A percentile compares a stretch with the other conserved stretches of the same genome.
Conservation (phyloP, 92 coral and sea anemone species). For the Palythoa grandis region DNA sequence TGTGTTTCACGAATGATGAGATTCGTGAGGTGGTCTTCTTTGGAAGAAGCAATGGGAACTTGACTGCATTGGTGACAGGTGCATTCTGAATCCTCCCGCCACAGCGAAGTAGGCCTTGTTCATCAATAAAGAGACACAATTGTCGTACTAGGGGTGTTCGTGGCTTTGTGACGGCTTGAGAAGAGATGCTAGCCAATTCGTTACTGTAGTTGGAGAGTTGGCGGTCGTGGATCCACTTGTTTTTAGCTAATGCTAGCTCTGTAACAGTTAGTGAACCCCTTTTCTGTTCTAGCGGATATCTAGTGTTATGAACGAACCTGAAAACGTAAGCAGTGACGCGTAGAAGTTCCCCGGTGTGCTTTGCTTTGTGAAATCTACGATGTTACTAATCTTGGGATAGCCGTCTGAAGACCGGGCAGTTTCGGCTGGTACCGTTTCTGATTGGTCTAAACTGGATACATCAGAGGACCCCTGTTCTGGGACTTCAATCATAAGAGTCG, state of each 20-base stretch:
- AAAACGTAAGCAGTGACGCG: conserved; percentile 46
- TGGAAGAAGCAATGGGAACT: no score
- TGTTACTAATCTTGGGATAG: conserved; percentile 37
- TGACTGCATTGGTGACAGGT: no score
- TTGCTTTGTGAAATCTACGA: conserved; percentile 38
- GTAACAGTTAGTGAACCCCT: conserved; percentile 32
- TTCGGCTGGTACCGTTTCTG: conserved; percentile 8
- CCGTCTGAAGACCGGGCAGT: no score
- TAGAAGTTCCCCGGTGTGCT: conserved; percentile 27
- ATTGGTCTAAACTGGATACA: not conserved
- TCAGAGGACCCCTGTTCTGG: not conserved
- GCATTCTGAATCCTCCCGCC: conserved; percentile 69
- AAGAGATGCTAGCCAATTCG: conserved; percentile 15
- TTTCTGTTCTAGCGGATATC: conserved; percentile 6
- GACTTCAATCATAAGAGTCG: conserved; percentile 18
- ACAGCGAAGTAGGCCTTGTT: conserved; percentile 51
- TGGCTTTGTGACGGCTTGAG: conserved; percentile 18
- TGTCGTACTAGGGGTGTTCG: conserved; percentile 38
- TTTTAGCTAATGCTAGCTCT: conserved; percentile 43
- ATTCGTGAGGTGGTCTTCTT: no score
- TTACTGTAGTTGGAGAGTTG: conserved; percentile 17
- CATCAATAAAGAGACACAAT: conserved; percentile 45
- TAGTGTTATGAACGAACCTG: conserved; percentile 46
- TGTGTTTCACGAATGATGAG: no score
- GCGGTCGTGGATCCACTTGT: conserved; percentile 49